phyloP scores from a whole-genome alignment of 2,797 vertebrate species.

The Hydrocynus forskahlii region DNA sequence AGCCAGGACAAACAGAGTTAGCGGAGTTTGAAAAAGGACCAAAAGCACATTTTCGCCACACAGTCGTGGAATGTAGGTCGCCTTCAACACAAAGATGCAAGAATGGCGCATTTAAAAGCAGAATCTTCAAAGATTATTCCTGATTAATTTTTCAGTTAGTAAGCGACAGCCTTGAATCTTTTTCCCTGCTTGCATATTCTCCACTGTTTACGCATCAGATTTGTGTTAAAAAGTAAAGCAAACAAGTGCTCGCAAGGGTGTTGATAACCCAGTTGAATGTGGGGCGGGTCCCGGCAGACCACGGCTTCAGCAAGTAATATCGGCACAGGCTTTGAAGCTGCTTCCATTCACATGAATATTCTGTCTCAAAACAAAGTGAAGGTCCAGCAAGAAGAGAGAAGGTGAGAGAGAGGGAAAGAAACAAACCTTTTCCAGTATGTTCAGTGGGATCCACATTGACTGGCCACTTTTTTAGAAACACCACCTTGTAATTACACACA shows the following conservation, averaged over 20 bases:
- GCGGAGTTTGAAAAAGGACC: not conserved
- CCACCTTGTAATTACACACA: too few relatives aligned
- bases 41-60: too few relatives aligned
- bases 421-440: not conserved
- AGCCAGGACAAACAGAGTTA: not conserved
- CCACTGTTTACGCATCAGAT: constrained; percentile 20
- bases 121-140: constrained; percentile 61
- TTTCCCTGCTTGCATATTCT: constrained; percentile 13
- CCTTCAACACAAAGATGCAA: not conserved
- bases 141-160: constrained; percentile 71
- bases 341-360: constrained; percentile 55
- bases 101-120: not conserved
- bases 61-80: constrained; percentile 2
- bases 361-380: not conserved
- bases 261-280: constrained; percentile 33
- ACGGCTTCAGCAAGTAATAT: constrained; percentile 21
- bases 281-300: constrained; percentile 30
- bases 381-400: not conserved
- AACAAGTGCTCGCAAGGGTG: not conserved
- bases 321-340: constrained; percentile 46
- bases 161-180: constrained; percentile 68
- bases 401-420: constrained; percentile 37
- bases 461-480: too few relatives aligned
- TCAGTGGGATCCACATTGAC: not conserved
- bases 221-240: constrained; percentile 16